These are phyloP conservation scores for Phrynocephalus guinanensis DNA, from an alignment of 2,797 vertebrate genomes.

Conservation along the genomic window DNA sequence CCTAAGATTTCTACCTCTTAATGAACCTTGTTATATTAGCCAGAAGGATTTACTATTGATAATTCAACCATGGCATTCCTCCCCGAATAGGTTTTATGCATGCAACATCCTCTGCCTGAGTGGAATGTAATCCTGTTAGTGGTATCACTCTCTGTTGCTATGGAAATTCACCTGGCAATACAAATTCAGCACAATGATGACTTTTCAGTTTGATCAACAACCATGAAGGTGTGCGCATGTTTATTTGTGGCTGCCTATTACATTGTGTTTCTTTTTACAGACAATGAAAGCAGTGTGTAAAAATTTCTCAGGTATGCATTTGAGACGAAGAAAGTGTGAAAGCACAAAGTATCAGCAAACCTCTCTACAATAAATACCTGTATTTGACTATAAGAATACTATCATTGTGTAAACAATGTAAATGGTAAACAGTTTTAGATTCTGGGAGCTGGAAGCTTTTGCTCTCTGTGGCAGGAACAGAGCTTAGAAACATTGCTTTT, in stretches of 20 bases:
- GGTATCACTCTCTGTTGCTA: slow-evolving; percentile 62
- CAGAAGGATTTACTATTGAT: not conserved
- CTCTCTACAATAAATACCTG: not conserved
- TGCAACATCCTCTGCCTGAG: slow-evolving; percentile 34
- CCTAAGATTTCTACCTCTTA: not conserved
- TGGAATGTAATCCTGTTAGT: slow-evolving; percentile 48
- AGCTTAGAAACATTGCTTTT: too few relatives aligned
- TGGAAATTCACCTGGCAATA: slow-evolving; percentile 64
- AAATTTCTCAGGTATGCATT: not conserved
- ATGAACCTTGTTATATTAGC: not conserved
- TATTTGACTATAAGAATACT: not conserved
- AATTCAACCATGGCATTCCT: not conserved
- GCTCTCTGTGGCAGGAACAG: not conserved
- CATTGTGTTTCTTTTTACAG: not conserved
- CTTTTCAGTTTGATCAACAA: slow-evolving; percentile 52
- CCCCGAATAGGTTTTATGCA: not conserved
- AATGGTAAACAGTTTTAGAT: slow-evolving; percentile 1
- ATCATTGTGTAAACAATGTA: not conserved
- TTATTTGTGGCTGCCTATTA: not conserved
- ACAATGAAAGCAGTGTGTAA: not conserved
- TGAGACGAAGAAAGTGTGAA: not conserved
- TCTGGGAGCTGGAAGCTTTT: not conserved
- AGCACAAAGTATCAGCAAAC: not conserved
- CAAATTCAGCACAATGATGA: slow-evolving; percentile 55
- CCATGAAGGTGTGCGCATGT: not conserved